Conservation (phyloP, 2,797 vertebrate genomes). For the Salarias fasciatus region DNA sequence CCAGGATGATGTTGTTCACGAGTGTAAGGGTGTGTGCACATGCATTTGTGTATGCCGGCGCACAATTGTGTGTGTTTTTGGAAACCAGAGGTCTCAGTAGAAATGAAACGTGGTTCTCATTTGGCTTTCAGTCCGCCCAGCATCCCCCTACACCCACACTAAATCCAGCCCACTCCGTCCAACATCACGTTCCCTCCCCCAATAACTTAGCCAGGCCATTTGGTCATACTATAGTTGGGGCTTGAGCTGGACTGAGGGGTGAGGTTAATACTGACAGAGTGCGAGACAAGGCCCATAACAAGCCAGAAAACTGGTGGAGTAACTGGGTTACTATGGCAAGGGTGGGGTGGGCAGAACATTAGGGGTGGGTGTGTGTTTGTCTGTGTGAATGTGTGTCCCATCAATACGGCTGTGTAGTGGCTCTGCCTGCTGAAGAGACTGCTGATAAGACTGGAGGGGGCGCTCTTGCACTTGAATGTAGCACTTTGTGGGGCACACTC, state of each 20-base stretch:
- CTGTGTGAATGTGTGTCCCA: conserved; percentile 38
- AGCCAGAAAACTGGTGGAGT: conserved; percentile 67
- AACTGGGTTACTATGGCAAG: conserved; percentile 57
- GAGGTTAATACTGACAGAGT: conserved; percentile 68
- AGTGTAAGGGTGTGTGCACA: conserved; percentile 7
- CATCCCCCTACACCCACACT: too few species aligned
- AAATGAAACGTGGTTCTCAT: conserved; percentile 78
- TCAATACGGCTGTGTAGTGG: conserved; percentile 9
- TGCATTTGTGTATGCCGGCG: conserved; percentile 47
- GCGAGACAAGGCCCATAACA: conserved; percentile 66
- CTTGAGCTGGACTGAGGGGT: conserved; percentile 28
- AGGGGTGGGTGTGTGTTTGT: conserved; percentile 8
- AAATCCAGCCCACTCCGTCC: conserved; percentile 26
- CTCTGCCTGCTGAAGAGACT: conserved; percentile 15
- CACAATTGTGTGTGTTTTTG: conserved; percentile 48
- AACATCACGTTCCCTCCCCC: conserved; percentile 27
- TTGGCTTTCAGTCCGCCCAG: conserved; percentile 53
- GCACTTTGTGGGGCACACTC: not conserved
- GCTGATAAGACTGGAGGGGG: conserved; percentile 66
- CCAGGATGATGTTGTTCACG: conserved; percentile 34
- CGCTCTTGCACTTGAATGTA: conserved; percentile 61
- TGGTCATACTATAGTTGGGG: conserved; percentile 61
- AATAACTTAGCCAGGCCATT: conserved; percentile 62
- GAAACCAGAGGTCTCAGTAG: conserved; percentile 32
- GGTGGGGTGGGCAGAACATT: not conserved